These are phyloP conservation scores for Cryptocephalus primarius DNA, from an alignment of 2,888 invertebrate genomes.

Conservation along the genomic window DNA sequence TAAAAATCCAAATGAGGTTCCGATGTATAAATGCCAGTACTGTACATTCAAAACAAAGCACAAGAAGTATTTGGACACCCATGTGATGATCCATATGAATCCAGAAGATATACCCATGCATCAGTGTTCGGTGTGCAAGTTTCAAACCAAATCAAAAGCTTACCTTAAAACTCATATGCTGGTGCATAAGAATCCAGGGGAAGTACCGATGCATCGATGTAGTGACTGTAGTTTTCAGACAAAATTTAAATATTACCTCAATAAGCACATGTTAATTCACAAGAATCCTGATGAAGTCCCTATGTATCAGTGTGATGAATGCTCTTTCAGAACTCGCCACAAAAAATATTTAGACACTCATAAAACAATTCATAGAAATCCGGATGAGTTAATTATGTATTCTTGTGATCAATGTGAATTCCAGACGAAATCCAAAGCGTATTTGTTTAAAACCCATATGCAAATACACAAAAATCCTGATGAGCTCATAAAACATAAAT, in stretches of 20 bases:
- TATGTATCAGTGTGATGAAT: conserved; percentile 16
- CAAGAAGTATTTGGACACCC: conserved; percentile 16
- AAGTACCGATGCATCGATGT: conserved; percentile 15
- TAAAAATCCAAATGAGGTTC: conserved; percentile 12
- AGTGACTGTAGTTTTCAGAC: conserved; percentile 15
- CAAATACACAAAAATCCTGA: conserved; percentile 14
- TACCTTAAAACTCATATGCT: conserved; percentile 17
- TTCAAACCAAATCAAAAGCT: conserved; percentile 18
- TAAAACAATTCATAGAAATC: conserved; percentile 15
- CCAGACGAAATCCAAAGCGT: conserved; percentile 18
- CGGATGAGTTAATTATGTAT: conserved; percentile 17
- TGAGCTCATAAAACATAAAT: conserved; percentile 10
- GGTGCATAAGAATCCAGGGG: conserved; percentile 14
- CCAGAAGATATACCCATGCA: conserved; percentile 17
- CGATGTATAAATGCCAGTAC: conserved; percentile 12
- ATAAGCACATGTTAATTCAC: conserved; percentile 15
- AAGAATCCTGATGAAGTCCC: conserved; percentile 13
- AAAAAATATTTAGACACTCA: conserved; percentile 17
- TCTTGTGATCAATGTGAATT: conserved; percentile 16
- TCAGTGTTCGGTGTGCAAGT: conserved; percentile 13
- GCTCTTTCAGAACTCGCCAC: conserved; percentile 14
- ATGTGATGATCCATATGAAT: conserved; percentile 15
- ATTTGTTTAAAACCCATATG: conserved; percentile 16
- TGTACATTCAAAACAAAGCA: conserved; percentile 16
- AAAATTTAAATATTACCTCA: conserved; percentile 16